Evolutionary conservation across 2,797 vertebrate species (phyloP).

Genomic region (Acipenser oxyrinchus): DNA sequence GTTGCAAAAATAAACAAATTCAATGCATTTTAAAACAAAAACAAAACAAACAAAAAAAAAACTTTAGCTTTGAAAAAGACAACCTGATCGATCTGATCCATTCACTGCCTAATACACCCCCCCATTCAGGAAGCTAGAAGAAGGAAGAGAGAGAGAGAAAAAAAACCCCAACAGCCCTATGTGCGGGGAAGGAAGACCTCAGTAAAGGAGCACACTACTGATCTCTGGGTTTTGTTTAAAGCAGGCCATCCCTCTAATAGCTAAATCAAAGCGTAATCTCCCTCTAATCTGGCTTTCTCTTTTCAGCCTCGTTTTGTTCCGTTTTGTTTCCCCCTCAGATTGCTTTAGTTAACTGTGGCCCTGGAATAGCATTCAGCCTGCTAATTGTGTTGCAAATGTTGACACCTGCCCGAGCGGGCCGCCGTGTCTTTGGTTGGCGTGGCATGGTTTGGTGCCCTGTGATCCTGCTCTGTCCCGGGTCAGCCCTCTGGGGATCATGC

Average conservation of each 20-base stretch:
- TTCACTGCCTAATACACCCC: too few species aligned
- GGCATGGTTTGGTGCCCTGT: constrained; percentile 45
- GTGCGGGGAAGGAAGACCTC: constrained; percentile 29
- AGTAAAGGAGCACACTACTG: constrained; percentile 66
- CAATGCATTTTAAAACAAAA: too few species aligned
- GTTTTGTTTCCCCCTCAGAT: constrained; percentile 50
- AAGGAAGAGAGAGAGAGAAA: constrained; percentile 31
- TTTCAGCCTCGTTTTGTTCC: constrained; percentile 47
- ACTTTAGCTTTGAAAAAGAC: too few species aligned
- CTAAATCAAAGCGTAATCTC: constrained; percentile 67
- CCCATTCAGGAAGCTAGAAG: constrained; percentile 16
- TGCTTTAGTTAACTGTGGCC: constrained; percentile 54
- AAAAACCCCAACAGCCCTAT: constrained; percentile 49
- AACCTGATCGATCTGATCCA: too few species aligned
- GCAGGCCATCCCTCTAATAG: constrained; percentile 67
- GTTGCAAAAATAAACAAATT: too few species aligned
- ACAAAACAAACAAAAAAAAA: too few species aligned
- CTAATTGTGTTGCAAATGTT: constrained; percentile 69
- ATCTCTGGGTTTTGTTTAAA: constrained; percentile 63
- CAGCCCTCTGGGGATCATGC: constrained; percentile 53
- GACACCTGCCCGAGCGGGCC: constrained; percentile 67
- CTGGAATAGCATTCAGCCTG: constrained; percentile 45
- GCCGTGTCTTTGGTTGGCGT: constrained; percentile 24
- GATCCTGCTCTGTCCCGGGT: constrained; percentile 49
- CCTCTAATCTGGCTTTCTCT: constrained; percentile 50